Evolutionary conservation across 2,888 invertebrate genomes (phyloP).

Genomic region (Acanthoscelides obtectus): DNA sequence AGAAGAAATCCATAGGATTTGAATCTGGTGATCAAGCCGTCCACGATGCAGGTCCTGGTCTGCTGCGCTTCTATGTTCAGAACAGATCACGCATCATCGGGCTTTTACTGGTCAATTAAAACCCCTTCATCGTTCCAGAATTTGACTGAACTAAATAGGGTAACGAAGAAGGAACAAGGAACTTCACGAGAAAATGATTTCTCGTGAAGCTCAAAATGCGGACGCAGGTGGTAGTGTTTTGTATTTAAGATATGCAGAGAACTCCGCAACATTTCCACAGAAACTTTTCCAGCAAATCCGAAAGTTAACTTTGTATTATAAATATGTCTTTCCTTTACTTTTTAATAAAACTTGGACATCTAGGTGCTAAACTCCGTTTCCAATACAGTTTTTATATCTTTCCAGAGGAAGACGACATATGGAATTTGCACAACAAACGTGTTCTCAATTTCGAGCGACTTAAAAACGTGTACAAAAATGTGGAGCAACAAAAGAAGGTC

Average conservation of each 20-base stretch:
- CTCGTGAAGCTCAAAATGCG: conserved; percentile 5
- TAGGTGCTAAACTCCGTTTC: neutral
- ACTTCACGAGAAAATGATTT: neutral
- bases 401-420: neutral
- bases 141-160: neutral
- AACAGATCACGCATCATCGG: no score
- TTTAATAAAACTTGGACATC: conserved; percentile 1
- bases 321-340: conserved; percentile 8
- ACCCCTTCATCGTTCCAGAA: no score
- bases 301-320: conserved; percentile 12
- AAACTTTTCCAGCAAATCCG: conserved; percentile 12
- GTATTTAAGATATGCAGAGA: conserved; percentile 10
- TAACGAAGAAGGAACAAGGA: neutral
- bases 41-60: no score
- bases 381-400: neutral
- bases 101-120: no score
- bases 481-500: no score
- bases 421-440: neutral
- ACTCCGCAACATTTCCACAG: conserved; percentile 3
- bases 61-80: no score
- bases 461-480: no score
- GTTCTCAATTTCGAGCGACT: no score
- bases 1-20: no score
- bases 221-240: conserved; percentile 10
- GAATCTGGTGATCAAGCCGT: no score